Evolutionary conservation across 2,797 vertebrate genomes (phyloP), one percentile per base, ranked within the genome.

Genomic region (Mus caroli): DNA sequence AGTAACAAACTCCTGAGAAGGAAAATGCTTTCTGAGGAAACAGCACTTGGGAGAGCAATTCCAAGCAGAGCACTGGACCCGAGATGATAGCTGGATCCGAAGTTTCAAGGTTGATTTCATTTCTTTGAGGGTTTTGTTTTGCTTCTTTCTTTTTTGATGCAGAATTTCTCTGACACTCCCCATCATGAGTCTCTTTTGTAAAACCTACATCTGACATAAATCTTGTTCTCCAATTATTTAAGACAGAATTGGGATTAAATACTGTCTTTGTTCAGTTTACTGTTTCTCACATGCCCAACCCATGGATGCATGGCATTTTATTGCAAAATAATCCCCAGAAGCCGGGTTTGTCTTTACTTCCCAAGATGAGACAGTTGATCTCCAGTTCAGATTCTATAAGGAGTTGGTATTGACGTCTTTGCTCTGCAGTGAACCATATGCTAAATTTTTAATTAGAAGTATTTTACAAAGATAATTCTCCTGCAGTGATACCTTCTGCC

Each of bases 1-100:
- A 97, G 88, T 95, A 94, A 88, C 97, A 97, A 97, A 96, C 97
- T 96, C 95, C 88, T 85, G 93, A 93, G 97, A 82, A 97, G 95
- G 97, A 94, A 97, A 85, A 97, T 98, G 97, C 97, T 98, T 97
- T 85, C 96, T 96, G 19, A 89, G 90, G 95, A 97, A 97, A 97
- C 76, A 89, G 90, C 91, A 17, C 86, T 93, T 20, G 0, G 43
- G 73, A 82, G 76, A 92, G 85, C 37, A 75, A 78, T 73, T 84
- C 77, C 46, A 86, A 43, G 43, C 1, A 4, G 12, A 92, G 60
- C 62, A 54, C 78, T 80, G 46, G 73, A 80, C 85, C 84, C 37
- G 50, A 76, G 90, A 73, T 83, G 88, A 92, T 90, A 71, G 76
- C 17, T 24, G 24, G 46, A 37, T 40, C 62, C 34, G n/a, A 71